Evolutionary conservation across 1,140 invertebrate genomes (phyloP).

Genomic region (Pemphigus obesinymphae): DNA sequence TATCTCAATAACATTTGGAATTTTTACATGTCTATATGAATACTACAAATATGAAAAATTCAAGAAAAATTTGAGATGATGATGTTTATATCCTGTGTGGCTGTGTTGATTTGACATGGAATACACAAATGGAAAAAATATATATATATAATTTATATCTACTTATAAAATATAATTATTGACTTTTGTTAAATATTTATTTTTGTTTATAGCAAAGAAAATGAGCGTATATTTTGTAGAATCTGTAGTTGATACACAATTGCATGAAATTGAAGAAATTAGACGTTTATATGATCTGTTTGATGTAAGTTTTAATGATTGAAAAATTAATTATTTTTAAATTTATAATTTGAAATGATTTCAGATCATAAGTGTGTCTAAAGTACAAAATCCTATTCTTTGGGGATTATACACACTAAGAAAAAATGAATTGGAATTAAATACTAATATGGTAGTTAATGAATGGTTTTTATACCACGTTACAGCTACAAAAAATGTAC

Average conservation of each 20-base stretch:
- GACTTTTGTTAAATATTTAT: too few relatives aligned
- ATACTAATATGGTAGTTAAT: background rate
- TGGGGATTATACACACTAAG: conserved; percentile 2
- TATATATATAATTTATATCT: too few relatives aligned
- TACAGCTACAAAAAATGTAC: conserved; percentile 14
- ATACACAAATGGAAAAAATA: too few relatives aligned
- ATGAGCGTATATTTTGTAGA: background rate
- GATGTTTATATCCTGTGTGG: too few relatives aligned
- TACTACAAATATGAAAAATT: too few relatives aligned
- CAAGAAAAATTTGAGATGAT: too few relatives aligned
- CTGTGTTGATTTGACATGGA: too few relatives aligned
- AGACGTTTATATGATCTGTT: conserved; percentile 15
- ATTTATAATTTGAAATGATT: background rate
- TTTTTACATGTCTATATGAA: too few relatives aligned
- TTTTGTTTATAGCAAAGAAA: too few relatives aligned
- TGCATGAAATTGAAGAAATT: background rate
- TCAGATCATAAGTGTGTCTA: background rate
- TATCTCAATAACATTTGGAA: too few relatives aligned
- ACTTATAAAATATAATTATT: too few relatives aligned
- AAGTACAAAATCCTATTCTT: conserved; percentile 1
- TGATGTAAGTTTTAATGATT: conserved; percentile 1
- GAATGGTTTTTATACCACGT: conserved; percentile 11
- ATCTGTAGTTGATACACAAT: conserved; percentile 1
- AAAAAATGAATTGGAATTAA: conserved; percentile 19
- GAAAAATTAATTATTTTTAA: background rate